Base-by-base conservation (phyloP, 2,888 invertebrate genomes). In the Palloptera scutellata region DNA sequence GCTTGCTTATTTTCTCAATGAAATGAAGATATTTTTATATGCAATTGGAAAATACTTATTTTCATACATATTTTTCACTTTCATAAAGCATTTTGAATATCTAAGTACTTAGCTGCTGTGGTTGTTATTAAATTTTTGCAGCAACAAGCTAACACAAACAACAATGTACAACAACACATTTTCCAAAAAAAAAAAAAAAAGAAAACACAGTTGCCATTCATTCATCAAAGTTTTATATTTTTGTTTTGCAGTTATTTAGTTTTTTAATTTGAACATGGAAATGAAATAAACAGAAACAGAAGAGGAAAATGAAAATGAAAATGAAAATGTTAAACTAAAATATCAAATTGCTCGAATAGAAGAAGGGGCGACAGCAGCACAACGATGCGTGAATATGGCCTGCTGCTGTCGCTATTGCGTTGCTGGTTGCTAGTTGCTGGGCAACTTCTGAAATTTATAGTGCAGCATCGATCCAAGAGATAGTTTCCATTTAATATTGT, bases 201-300 rank as follows among this genome's bases (percentile, higher is more conserved):
- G 6, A 30, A 30, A 30, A 30, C 70, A 67, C 73, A 73, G 71
- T 73, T 73, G 72, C 45, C 68, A 61, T 69, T 70, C 72, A 73
- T 73, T 73, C 73, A 73, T 73, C 72, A 72, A 65, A 68, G 64
- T 67, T 65, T 64, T 54, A 43, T 67, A 61, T 65, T 57, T 8
- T 12, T 54, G 3, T 62, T 40, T 51, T 45, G 2, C n/a, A n/a
- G 19, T 13, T 48, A 53, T 13, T 41, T 59, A 30, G 30, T 30
- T 30, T 30, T 30, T 6, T 30, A 30, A 30, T 30, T 30, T 30
- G 30, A 30, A 30, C 2, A 30, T 6, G 6, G 6, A 30, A 30
- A 30, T 30, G 2, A 30, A 30, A 30, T 30, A 4, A 30, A 53
- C 51, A n/a, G 30, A 41, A 15, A 48, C 20, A 58, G n/a, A 43